Conservation (phyloP, 2,888 invertebrate genomes). For the Crepidodera aurea region DNA sequence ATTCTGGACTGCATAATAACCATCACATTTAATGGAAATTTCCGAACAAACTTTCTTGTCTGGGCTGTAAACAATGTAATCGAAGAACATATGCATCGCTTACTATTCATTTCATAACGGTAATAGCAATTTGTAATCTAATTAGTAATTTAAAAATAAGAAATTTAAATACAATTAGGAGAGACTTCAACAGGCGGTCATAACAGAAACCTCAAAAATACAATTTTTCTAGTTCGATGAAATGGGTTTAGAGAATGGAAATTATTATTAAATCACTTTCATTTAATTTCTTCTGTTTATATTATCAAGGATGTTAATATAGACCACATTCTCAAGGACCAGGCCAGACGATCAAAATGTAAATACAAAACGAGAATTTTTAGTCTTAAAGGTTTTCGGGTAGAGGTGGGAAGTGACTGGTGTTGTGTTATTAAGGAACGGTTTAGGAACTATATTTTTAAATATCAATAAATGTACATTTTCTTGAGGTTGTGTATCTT, state of each 20-base stretch:
- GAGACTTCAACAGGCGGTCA: neutral
- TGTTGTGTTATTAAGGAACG: neutral
- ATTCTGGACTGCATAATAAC: slow-evolving; percentile 2
- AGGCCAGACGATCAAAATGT: slow-evolving; percentile 36
- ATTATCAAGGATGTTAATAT: slow-evolving; percentile 27
- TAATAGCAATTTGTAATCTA: slow-evolving; percentile 7
- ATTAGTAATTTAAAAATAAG: slow-evolving; percentile 2
- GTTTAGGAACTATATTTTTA: neutral
- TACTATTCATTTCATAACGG: slow-evolving; percentile 9
- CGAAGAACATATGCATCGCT: slow-evolving; percentile 5
- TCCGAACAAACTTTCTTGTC: slow-evolving; percentile 7
- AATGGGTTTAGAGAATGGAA: slow-evolving; percentile 10
- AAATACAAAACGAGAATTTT: slow-evolving; percentile 38
- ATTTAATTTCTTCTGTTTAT: slow-evolving; percentile 24
- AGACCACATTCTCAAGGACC: slow-evolving; percentile 31
- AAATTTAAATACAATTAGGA: slow-evolving; percentile 6
- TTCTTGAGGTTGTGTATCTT: too few relatives aligned
- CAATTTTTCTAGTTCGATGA: too few relatives aligned
- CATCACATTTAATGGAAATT: neutral
- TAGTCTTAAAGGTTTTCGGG: slow-evolving; percentile 21
- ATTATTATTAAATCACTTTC: slow-evolving; percentile 28
- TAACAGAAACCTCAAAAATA: slow-evolving; percentile 2
- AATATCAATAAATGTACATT: too few relatives aligned
- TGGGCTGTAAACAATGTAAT: slow-evolving; percentile 9
- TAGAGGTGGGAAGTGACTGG: slow-evolving; percentile 21